Evolutionary conservation across 2,888 invertebrate species (phyloP), one percentile per base, ranked within the genome.

Genomic region (Invenusta paracnida): DNA sequence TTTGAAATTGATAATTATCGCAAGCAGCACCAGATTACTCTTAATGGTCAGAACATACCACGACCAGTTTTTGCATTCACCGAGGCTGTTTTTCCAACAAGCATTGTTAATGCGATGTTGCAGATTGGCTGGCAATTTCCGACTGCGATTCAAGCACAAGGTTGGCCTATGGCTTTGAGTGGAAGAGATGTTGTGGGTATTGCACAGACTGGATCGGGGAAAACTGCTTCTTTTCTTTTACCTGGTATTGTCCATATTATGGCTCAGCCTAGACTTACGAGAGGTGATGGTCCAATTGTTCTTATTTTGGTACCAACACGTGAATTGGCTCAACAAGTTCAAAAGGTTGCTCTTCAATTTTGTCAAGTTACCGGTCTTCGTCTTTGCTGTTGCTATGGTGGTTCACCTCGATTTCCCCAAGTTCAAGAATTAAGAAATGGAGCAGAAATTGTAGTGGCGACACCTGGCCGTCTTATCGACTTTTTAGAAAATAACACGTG

Each of bases 181-280:
- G 92, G 92, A 1, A 88, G 89, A 84, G 91, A 92, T 88, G 88
- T 90, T 87, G 92, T 92, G 31, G 92, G 91, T 29, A 91, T 92
- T 88, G 92, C 92, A 27, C 91, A 91, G 88, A 92, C 92, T 30
- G 92, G 92, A 29, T 91, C 91, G 83, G 92, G 92, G 17, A 92
- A 92, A 88, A 92, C 92, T 92, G 89, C 97, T 96, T 91, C 95
- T 96, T 82, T 87, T 86, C 30, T 87, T 92, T 85, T 89, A 93
- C 79, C 98, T 98, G 84, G 96, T 96, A 95, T 97, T 88, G 95
- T 98, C 27, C 98, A 98, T 90, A 97, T 97, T 82, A 96, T 95
- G 89, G 94, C 96, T 91, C 97, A 97, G 90, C 95, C 95, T 0
- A 94, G 95, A 87, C 92, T 98, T 87, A 93, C 94, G 88, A 93